Evolutionary conservation across 2,888 invertebrate genomes (phyloP).

Genomic region (Escarpia spicata): DNA sequence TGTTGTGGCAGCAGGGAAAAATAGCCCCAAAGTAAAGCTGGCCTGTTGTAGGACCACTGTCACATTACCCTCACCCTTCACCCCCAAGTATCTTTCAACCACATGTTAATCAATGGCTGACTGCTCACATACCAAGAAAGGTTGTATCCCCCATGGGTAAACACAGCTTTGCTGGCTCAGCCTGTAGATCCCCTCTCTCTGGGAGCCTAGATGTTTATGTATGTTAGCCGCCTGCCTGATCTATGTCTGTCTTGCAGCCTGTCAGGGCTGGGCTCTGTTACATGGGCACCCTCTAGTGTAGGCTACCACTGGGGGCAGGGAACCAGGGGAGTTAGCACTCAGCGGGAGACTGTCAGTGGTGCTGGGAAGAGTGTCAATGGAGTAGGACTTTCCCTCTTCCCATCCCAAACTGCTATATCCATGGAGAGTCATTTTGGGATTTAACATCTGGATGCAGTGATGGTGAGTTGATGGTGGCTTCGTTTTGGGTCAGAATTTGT

Average conservation of each 20-base stretch:
- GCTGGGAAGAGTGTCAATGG: neutral
- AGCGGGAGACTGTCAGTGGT: neutral
- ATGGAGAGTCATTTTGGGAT: neutral
- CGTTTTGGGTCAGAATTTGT: neutral
- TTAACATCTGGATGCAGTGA: neutral
- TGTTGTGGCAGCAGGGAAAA: neutral
- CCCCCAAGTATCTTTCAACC: neutral
- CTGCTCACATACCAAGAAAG: neutral
- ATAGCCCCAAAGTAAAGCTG: neutral
- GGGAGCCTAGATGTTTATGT: neutral
- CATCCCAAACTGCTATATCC: neutral
- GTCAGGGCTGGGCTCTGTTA: neutral
- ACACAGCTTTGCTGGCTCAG: neutral
- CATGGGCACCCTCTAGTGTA: neutral
- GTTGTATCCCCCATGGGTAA: conserved; percentile 2
- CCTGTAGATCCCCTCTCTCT: neutral
- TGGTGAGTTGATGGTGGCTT: conserved; percentile 4
- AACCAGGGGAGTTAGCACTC: neutral
- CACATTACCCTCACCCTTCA: neutral
- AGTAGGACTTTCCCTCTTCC: neutral
- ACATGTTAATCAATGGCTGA: neutral
- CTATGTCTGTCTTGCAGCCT: conserved; percentile 7
- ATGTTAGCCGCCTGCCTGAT: conserved; percentile 8
- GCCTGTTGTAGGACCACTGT: neutral
- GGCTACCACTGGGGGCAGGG: neutral